Evolutionary conservation across 2,113 vertebrate species (phyloP).

Genomic region (Seriola aureovittata): DNA sequence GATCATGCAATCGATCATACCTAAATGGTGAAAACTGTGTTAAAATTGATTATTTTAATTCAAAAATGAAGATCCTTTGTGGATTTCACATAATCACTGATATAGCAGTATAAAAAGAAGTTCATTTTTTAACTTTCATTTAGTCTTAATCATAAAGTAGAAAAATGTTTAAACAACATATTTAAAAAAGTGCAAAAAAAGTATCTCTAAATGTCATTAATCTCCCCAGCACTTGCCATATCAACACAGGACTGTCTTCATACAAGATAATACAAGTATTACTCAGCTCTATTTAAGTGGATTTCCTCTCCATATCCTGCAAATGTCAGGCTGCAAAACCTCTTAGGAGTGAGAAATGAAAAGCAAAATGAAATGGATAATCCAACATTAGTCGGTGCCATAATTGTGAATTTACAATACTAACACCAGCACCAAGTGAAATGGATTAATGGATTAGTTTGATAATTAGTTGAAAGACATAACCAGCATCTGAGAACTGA

Average conservation of each 20-base stretch:
- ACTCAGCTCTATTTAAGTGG: slow-evolving; percentile 11
- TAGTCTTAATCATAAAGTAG: not conserved
- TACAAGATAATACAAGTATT: not conserved
- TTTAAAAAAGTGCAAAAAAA: not conserved
- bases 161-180: not conserved
- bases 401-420: not conserved
- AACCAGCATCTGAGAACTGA: not conserved
- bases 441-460: slow-evolving; percentile 20
- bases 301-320: not conserved
- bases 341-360: not conserved
- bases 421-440: not conserved
- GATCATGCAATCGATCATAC: no score
- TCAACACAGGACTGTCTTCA: no score
- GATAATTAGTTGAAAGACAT: not conserved
- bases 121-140: not conserved
- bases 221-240: no score
- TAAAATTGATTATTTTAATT: no score
- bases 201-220: no score
- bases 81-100: not conserved
- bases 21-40: no score
- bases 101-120: no score
- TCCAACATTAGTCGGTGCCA: not conserved
- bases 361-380: slow-evolving; percentile 11
- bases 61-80: no score
- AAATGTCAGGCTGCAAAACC: not conserved